phyloP scores from a whole-genome alignment of 2,888 invertebrate genomes.

The Listrodromus nycthemerus region DNA sequence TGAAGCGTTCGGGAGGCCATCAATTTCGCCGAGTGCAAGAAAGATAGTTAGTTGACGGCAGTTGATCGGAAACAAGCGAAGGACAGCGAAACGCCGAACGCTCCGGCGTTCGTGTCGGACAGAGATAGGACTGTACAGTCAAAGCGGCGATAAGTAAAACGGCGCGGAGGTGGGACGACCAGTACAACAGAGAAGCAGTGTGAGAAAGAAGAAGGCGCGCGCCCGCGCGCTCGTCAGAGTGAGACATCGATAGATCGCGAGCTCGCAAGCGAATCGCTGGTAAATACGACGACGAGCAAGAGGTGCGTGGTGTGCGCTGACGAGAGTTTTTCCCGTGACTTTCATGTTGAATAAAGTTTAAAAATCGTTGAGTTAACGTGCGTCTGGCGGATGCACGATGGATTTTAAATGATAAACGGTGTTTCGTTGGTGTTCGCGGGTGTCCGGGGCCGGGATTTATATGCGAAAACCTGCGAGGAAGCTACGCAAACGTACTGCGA shows the following conservation, averaged over 20 bases:
- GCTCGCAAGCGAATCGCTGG: constrained; percentile 54
- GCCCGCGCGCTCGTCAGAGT: constrained; percentile 49
- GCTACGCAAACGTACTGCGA: constrained; percentile 53
- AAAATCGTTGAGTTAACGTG: constrained; percentile 68
- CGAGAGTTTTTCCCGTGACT: constrained; percentile 61
- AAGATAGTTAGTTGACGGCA: background rate
- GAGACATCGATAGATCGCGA: constrained; percentile 61
- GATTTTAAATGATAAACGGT: constrained; percentile 76
- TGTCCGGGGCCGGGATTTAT: constrained; percentile 57
- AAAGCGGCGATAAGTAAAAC: constrained; percentile 6
- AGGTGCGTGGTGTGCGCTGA: constrained; percentile 30
- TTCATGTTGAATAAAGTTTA: constrained; percentile 67
- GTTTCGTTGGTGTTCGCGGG: constrained; percentile 65
- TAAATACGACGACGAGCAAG: constrained; percentile 40
- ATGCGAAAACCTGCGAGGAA: constrained; percentile 37
- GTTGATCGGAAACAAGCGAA: constrained; percentile 22
- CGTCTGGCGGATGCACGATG: constrained; percentile 70
- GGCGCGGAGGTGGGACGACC: background rate
- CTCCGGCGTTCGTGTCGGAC: constrained; percentile 6
- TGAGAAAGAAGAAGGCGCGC: constrained; percentile 14
- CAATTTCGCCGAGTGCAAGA: background rate
- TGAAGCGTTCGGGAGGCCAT: constrained; percentile 35
- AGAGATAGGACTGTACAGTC: constrained; percentile 15
- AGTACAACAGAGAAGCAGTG: constrained; percentile 6
- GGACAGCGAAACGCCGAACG: constrained; percentile 25